Evolutionary conservation across 2,113 vertebrate genomes (phyloP).

Genomic region (Salminus brasiliensis): DNA sequence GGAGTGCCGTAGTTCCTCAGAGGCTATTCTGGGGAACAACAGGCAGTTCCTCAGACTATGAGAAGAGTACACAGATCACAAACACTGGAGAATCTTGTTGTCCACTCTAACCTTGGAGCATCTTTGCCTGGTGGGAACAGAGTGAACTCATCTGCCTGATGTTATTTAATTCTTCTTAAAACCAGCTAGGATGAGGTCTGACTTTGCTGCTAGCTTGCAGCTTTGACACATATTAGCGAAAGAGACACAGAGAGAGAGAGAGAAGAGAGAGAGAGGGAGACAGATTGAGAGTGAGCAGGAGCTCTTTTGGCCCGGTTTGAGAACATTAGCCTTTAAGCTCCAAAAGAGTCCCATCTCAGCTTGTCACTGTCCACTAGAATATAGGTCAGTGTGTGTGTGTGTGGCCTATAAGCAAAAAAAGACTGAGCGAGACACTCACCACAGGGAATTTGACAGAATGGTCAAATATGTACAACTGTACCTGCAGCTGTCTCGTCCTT

Average conservation of each 20-base stretch:
- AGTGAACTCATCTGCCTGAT: constrained; percentile 13
- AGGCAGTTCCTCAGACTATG: too few relatives aligned
- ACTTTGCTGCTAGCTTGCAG: neutral
- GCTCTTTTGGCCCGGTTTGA: constrained; percentile 14
- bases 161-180: constrained; percentile 17
- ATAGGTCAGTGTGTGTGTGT: constrained; percentile 38
- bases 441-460: neutral
- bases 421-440: neutral
- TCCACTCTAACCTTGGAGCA: neutral
- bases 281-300: neutral
- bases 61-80: neutral
- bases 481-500: neutral
- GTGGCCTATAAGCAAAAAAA: neutral
- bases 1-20: too few relatives aligned
- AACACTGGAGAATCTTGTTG: neutral
- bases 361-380: constrained; percentile 35
- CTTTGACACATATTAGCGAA: neutral
- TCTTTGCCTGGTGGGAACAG: neutral
- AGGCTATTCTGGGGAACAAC: too few relatives aligned
- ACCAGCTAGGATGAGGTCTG: constrained; percentile 1
- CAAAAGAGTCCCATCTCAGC: constrained; percentile 17
- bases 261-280: neutral
- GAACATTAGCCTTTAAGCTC: constrained; percentile 41
- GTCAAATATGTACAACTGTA: neutral
- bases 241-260: neutral